phyloP scores from a whole-genome alignment of 2,797 vertebrate genomes.

The Anguilla pacifica region DNA sequence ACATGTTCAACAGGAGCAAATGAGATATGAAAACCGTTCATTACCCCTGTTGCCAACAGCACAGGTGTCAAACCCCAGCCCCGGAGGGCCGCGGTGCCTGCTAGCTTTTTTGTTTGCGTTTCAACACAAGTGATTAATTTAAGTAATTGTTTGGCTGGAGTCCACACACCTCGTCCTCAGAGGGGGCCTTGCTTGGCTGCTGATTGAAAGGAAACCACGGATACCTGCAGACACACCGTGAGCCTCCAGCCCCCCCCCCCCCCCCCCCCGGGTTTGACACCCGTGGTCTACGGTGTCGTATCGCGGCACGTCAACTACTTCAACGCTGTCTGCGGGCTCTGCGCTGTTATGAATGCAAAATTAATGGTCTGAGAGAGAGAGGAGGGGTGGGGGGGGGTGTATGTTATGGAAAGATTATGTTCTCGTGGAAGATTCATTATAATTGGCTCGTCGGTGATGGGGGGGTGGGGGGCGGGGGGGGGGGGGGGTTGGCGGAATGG shows the following conservation, averaged over 20 bases:
- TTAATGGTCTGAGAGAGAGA: slow-evolving; percentile 14
- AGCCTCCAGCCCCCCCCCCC: too few relatives aligned
- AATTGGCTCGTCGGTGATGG: slow-evolving; percentile 19
- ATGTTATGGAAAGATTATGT: slow-evolving; percentile 14
- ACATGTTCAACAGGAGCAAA: not conserved
- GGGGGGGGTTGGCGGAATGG: not conserved
- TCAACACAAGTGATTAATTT: not conserved
- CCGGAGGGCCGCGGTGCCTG: too few relatives aligned
- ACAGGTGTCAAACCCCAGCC: too few relatives aligned
- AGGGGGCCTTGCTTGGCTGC: not conserved
- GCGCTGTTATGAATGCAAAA: slow-evolving; percentile 26
- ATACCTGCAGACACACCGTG: too few relatives aligned
- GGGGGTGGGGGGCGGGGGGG: not conserved
- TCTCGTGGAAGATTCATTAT: slow-evolving; percentile 25
- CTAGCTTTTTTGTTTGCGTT: not conserved
- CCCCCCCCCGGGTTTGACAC: not conserved
- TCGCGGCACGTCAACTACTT: slow-evolving; percentile 10
- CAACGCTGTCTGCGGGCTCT: not conserved
- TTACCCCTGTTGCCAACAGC: slow-evolving; percentile 7
- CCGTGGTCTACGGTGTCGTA: slow-evolving; percentile 1
- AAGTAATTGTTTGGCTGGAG: not conserved
- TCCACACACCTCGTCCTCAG: not conserved
- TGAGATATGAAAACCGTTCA: not conserved
- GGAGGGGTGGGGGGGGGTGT: not conserved
- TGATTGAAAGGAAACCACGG: not conserved